Evolutionary conservation across 2,113 vertebrate genomes (phyloP), one percentile per base, ranked within the genome.

Genomic region (Carassius gibelio): DNA sequence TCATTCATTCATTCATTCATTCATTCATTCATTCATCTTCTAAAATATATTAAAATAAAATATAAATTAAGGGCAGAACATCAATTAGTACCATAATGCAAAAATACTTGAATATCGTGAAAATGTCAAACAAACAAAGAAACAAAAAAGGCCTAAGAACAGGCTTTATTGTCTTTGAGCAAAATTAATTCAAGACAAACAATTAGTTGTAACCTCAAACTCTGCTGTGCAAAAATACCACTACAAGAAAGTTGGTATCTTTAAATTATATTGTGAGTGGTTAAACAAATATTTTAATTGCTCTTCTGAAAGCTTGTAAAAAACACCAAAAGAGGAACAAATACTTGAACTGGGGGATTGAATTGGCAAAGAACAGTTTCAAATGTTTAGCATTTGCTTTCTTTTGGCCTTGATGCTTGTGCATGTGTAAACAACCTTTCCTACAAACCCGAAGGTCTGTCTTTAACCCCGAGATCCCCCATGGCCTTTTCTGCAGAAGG

Each of bases 211-310:
- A 87, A 64, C 52, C n/a, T 42, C 34, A 34, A 75, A 85, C 52
- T 87, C 82, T 80, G 87, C 83, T 81, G 75, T 57, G 84, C 30
- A 84, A 90, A 79, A 90, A 82, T 84, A 87, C 83, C 71, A 84
- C 83, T 50, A 84, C 15, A 87, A 89, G 68, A 88, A 90, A 85
- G 52, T 5, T 78, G 55, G 69, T 82, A 66, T 79, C 45, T 89
- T 88, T 89, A 69, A 90, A 88, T 89, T 87, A 55, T 86, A 69
- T 87, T 76, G 52, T 13, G 50, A 86, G 83, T 82, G 76, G 85
- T 84, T 82, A 88, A 86, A 89, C 61, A 91, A 89, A 89, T 83
- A 87, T 89, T 83, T 90, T 88, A 90, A 92, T 88, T 86, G 85
- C 85, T 84, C 85, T 64, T 88, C 42, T 21, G 48, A 76, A 85